phyloP scores from a whole-genome alignment of 92 coral and sea anemone genomes.

The Isaurus tuberculatus region DNA sequence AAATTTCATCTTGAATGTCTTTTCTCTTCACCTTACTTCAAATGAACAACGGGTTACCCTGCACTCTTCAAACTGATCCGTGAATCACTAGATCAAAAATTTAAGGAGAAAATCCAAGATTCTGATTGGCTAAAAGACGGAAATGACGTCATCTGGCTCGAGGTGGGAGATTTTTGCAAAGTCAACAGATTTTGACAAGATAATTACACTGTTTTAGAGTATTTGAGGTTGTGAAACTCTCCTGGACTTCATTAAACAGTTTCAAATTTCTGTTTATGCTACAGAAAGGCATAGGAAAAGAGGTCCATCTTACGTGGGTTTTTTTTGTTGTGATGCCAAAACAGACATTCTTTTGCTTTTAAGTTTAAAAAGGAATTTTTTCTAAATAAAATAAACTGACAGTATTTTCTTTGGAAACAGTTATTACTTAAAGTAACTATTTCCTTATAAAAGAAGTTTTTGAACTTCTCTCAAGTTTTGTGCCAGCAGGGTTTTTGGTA shows the following conservation, averaged over 20 bases:
- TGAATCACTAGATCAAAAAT: neutral
- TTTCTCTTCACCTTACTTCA: conserved; percentile 9
- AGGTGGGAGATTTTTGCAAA: neutral
- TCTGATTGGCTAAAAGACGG: neutral
- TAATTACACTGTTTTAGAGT: neutral
- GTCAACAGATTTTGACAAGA: neutral
- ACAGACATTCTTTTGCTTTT: too few relatives aligned
- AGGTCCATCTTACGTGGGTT: too few relatives aligned
- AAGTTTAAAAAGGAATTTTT: too few relatives aligned
- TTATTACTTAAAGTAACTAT: too few relatives aligned
- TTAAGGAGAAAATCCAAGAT: neutral
- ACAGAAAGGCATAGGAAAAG: too few relatives aligned
- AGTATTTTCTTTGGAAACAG: too few relatives aligned
- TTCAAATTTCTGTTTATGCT: neutral
- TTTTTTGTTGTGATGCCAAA: too few relatives aligned
- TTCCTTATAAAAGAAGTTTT: too few relatives aligned
- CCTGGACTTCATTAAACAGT: neutral
- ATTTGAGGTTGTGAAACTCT: neutral
- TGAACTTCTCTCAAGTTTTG: too few relatives aligned
- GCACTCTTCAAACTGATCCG: neutral
- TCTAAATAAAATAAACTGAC: too few relatives aligned
- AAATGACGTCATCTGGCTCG: neutral
- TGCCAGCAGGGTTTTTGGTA: too few relatives aligned
- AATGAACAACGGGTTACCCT: neutral
- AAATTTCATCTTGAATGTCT: conserved; percentile 31